Conservation (phyloP, 2,888 invertebrate genomes). For the Orgyia antiqua region DNA sequence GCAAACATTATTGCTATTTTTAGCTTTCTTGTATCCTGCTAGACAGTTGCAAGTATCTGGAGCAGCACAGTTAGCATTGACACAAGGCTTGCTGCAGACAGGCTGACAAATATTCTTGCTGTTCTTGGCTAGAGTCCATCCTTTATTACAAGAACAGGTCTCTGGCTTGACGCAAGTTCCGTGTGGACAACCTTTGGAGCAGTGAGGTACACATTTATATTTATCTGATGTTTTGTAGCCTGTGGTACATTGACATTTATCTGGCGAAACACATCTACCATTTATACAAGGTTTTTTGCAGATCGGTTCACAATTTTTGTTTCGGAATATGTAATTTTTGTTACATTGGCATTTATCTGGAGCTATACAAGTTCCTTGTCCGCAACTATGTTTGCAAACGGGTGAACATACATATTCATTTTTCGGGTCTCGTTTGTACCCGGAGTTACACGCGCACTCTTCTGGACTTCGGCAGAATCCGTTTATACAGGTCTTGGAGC, state of each 20-base stretch:
- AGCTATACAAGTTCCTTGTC: conserved; percentile 1
- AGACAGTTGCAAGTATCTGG: conserved; percentile 16
- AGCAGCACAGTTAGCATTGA: conserved; percentile 7
- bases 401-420: conserved; percentile 3
- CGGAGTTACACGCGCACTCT: conserved; percentile 3
- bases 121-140: not conserved
- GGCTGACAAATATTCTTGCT: conserved; percentile 4
- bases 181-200: conserved; percentile 3
- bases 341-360: conserved; percentile 48
- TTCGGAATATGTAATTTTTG: conserved; percentile 27
- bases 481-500: conserved; percentile 2
- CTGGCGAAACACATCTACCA: conserved; percentile 64
- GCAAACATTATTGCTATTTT: conserved; percentile 1
- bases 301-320: conserved; percentile 16
- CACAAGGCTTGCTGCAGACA: conserved; percentile 5
- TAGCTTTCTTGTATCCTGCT: conserved; percentile 7
- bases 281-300: conserved; percentile 63
- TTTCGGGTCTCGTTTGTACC: conserved; percentile 1
- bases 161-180: not conserved
- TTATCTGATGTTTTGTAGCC: conserved; percentile 20
- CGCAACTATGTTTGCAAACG: conserved; percentile 2
- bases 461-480: conserved; percentile 3
- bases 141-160: conserved; percentile 1
- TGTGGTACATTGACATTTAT: conserved; percentile 59
- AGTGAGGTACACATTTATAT: conserved; percentile 20